phyloP scores from a whole-genome alignment of 2,113 vertebrate genomes.

The Sarotherodon lohbergeri region DNA sequence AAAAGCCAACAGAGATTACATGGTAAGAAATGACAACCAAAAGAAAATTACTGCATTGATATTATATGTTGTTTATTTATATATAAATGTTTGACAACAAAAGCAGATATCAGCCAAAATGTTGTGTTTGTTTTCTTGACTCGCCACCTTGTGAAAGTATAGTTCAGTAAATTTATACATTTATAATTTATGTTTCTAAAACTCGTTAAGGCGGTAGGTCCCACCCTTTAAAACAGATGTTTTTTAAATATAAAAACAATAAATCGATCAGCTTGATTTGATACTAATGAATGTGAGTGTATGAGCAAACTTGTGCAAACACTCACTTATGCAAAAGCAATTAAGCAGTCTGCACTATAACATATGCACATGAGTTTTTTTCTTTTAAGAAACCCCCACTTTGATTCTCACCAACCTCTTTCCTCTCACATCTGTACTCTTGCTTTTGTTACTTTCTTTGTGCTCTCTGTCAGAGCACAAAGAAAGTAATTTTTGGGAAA shows the following conservation, averaged over 20 bases:
- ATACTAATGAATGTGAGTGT: background rate
- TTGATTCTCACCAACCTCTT: background rate
- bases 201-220: fast-evolving
- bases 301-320: background rate
- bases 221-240: background rate
- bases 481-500: slow-evolving; percentile 11
- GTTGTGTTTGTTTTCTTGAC: background rate
- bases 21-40: background rate
- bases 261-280: background rate
- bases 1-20: background rate
- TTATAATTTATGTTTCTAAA: background rate
- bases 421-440: background rate
- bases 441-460: background rate
- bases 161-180: background rate
- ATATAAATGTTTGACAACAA: background rate
- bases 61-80: background rate
- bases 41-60: background rate
- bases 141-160: background rate
- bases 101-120: background rate
- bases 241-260: background rate
- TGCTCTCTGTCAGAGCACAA: background rate
- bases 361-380: background rate
- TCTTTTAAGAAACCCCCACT: background rate
- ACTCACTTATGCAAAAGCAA: background rate
- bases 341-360: background rate